phyloP scores from a whole-genome alignment of 2,888 invertebrate genomes.

The Thera obeliscata region DNA sequence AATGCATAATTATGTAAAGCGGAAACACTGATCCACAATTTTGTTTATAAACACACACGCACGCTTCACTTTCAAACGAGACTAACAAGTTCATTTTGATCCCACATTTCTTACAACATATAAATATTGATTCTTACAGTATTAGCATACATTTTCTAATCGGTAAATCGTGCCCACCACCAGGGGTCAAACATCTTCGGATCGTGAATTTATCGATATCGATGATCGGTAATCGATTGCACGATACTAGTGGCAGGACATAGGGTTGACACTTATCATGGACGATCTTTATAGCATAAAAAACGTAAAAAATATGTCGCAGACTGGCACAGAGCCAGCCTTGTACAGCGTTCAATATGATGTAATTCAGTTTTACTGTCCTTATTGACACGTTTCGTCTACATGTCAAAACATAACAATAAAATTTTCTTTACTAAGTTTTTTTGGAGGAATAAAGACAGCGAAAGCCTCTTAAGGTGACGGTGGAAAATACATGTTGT shows the following conservation, averaged over 20 bases:
- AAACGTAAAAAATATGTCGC: conserved; percentile 63
- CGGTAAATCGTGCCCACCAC: conserved; percentile 73
- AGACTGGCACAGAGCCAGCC: conserved; percentile 48
- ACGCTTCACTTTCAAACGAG: conserved; percentile 41
- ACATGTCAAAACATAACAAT: conserved; percentile 34
- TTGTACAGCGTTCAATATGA: conserved; percentile 68
- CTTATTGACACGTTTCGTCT: conserved; percentile 50
- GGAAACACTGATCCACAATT: conserved; percentile 26
- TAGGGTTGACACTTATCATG: conserved; percentile 65
- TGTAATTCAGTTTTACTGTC: conserved; percentile 67
- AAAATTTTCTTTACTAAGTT: conserved; percentile 35
- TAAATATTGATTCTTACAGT: conserved; percentile 64
- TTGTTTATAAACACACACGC: conserved; percentile 28
- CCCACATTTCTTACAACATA: conserved; percentile 56
- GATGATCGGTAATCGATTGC: conserved; percentile 64
- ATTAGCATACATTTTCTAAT: conserved; percentile 68
- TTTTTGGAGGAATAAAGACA: conserved; percentile 16
- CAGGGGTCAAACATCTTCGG: conserved; percentile 68
- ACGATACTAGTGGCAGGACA: conserved; percentile 61
- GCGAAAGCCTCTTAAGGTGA: conserved; percentile 24
- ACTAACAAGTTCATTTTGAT: conserved; percentile 53
- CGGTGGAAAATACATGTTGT: not conserved
- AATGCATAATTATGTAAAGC: conserved; percentile 31
- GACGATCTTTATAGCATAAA: conserved; percentile 66
- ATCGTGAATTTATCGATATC: conserved; percentile 67